Evolutionary conservation across 1,140 invertebrate genomes (phyloP).

Genomic region (Drosophila baimaii): DNA sequence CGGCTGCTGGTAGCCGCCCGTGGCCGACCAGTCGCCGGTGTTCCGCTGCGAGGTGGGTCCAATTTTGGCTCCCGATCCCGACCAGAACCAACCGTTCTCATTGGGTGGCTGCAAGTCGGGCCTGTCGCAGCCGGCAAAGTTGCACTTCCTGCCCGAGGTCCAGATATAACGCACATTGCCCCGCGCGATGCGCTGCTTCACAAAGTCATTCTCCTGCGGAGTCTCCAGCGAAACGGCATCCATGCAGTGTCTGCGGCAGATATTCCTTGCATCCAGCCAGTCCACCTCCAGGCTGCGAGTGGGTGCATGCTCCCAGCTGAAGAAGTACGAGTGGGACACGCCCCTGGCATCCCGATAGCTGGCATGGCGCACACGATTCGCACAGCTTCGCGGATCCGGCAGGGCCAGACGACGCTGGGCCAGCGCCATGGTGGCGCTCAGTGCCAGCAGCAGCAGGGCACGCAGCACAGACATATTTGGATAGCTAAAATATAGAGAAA

Average conservation of each 20-base stretch:
- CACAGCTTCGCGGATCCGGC: constrained; percentile 94
- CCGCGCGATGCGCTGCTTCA: constrained; percentile 92
- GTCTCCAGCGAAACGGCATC: constrained; percentile 96
- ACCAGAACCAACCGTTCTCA: constrained; percentile 97
- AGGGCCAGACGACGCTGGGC: constrained; percentile 93
- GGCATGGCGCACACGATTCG: constrained; percentile 93
- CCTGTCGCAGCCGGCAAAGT: constrained; percentile 95
- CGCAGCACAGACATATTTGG: constrained; percentile 75
- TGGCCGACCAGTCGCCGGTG: constrained; percentile 94
- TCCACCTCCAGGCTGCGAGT: constrained; percentile 94
- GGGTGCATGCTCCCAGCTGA: constrained; percentile 95
- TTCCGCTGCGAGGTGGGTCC: constrained; percentile 94
- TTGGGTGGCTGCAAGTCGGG: constrained; percentile 94
- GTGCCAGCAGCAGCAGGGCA: constrained; percentile 86
- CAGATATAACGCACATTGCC: constrained; percentile 92
- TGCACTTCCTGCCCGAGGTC: constrained; percentile 96
- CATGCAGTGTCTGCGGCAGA: constrained; percentile 96
- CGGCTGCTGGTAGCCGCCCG: constrained; percentile 92
- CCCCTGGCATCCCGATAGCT: constrained; percentile 93
- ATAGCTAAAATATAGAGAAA: constrained; percentile 14
- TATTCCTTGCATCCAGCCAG: constrained; percentile 95
- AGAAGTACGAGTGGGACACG: constrained; percentile 95
- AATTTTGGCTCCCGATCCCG: constrained; percentile 94
- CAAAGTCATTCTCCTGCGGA: constrained; percentile 94
- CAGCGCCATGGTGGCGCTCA: constrained; percentile 88